Evolutionary conservation across 2,113 vertebrate species (phyloP).

Genomic region (Lathamus discolor): DNA sequence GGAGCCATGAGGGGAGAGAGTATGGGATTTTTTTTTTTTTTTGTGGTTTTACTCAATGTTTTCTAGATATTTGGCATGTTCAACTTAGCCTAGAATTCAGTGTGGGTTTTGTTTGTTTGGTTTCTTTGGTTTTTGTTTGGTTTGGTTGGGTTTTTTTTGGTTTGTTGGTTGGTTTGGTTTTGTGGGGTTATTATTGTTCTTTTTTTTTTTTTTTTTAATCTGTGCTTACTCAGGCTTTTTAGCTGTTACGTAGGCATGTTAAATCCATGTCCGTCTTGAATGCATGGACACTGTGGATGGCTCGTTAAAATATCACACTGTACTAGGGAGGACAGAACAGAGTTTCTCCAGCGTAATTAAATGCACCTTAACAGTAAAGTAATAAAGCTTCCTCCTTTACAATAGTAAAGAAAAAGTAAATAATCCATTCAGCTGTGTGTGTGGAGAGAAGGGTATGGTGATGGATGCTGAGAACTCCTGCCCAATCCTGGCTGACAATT

Average conservation of each 20-base stretch:
- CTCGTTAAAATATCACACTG: not conserved
- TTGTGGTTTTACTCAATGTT: not conserved
- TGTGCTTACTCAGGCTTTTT: not conserved
- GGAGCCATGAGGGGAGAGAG: not conserved
- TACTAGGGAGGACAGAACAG: not conserved
- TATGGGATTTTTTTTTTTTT: not conserved
- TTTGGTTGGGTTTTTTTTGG: not conserved
- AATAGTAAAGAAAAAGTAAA: not conserved
- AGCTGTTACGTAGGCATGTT: not conserved
- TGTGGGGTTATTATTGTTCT: not conserved
- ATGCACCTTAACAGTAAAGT: not conserved
- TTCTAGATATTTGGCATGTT: not conserved
- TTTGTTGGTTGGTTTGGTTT: not conserved
- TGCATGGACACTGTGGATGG: not conserved
- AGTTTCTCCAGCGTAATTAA: not conserved
- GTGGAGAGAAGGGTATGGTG: not conserved
- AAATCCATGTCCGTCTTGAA: not conserved
- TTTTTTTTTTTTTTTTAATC: not conserved
- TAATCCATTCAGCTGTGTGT: not conserved
- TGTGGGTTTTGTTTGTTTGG: not conserved
- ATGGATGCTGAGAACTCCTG: not conserved
- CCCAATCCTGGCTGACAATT: not conserved
- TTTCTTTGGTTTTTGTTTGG: not conserved
- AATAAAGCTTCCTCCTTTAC: not conserved
- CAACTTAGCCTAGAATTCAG: not conserved